phyloP scores from a whole-genome alignment of 2,113 vertebrate species.

The Balaenoptera acutorostrata region DNA sequence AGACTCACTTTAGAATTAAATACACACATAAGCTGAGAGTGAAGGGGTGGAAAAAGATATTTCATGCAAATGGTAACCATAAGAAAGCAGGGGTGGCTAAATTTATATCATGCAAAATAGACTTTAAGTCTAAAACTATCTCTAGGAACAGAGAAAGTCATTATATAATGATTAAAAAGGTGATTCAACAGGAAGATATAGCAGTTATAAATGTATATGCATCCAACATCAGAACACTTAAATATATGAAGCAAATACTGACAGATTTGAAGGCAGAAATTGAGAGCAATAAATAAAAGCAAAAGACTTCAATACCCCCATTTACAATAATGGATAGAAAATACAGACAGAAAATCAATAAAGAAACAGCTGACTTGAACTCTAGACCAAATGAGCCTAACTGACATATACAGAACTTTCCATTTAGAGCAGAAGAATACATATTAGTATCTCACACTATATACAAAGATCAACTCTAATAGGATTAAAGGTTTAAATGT shows the following conservation, averaged over 20 bases:
- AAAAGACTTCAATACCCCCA: background rate
- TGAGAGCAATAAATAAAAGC: background rate
- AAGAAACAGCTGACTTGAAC: background rate
- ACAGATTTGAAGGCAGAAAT: background rate
- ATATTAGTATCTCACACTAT: background rate
- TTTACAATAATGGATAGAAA: background rate
- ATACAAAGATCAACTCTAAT: background rate
- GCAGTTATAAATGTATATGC: background rate
- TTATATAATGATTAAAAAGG: background rate
- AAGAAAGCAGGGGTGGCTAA: background rate
- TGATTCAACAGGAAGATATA: background rate
- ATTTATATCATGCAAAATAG: background rate
- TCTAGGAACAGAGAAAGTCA: background rate
- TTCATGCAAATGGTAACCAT: background rate
- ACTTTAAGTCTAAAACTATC: background rate
- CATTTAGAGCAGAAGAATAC: background rate
- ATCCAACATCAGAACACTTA: background rate
- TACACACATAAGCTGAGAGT: background rate
- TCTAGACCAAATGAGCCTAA: background rate
- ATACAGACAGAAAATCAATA: background rate
- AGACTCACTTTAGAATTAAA: background rate
- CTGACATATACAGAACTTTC: background rate
- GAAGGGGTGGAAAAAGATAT: background rate
- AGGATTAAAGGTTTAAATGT: background rate
- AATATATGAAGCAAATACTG: background rate